A percentile compares a stretch with the other conserved stretches of the same genome.
Conservation (phyloP, 1,140 invertebrate species). For the Lasioglossum albipes region DNA sequence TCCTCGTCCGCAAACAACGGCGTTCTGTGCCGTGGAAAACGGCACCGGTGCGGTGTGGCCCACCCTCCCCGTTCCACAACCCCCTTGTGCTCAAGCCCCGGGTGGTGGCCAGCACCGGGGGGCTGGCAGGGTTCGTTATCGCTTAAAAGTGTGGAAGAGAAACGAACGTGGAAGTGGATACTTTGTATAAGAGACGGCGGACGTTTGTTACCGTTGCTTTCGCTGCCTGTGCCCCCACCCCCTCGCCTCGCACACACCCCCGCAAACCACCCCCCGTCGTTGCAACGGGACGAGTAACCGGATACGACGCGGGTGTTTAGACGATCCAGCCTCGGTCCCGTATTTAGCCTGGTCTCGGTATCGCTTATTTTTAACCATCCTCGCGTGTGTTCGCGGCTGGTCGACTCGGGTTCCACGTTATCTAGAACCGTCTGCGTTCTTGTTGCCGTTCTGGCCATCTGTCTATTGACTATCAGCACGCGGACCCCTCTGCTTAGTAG, state of each 20-base stretch:
- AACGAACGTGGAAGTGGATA: conserved; percentile 71
- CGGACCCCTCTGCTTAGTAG: no score
- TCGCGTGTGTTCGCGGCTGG: not conserved
- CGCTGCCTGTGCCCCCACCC: conserved; percentile 23
- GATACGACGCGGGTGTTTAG: conserved; percentile 20
- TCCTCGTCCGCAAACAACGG: conserved; percentile 2
- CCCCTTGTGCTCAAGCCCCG: no score
- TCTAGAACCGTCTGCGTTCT: no score
- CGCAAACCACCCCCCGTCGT: conserved; percentile 12
- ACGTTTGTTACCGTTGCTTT: conserved; percentile 68
- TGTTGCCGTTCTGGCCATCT: no score
- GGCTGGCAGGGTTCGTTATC: conserved; percentile 70
- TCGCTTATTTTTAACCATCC: not conserved
- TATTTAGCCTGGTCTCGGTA: not conserved
- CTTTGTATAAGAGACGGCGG: conserved; percentile 71
- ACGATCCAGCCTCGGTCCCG: no score
- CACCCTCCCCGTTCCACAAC: not conserved
- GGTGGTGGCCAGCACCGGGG: conserved; percentile 10
- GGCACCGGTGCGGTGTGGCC: not conserved
- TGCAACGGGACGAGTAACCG: conserved; percentile 12
- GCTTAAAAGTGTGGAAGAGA: conserved; percentile 69
- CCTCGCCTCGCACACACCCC: not conserved
- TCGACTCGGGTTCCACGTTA: not conserved
- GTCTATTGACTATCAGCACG: no score
- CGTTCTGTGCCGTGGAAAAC: not conserved